Percentiles rank a stretch among this genome's conserved stretches.
Evolutionary conservation across 2,888 invertebrate genomes (phyloP).

Genomic region (Agrochola lychnidis): DNA sequence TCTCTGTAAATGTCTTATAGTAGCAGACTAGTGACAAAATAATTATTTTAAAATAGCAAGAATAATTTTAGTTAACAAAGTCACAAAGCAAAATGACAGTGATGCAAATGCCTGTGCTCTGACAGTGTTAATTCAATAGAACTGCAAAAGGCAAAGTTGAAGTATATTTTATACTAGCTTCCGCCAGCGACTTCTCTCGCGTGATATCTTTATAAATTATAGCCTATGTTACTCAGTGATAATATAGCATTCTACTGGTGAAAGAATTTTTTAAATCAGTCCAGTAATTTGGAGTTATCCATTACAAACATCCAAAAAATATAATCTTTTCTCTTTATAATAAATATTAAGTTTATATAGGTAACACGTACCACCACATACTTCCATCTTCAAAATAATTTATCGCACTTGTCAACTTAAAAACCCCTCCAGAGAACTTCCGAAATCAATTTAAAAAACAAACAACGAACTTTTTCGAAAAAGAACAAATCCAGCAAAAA

Average conservation of each 20-base stretch:
- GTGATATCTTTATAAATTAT: too few relatives aligned
- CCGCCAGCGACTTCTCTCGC: too few relatives aligned
- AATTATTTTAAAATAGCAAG: neutral
- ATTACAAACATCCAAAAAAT: too few relatives aligned
- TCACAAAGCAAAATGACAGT: neutral
- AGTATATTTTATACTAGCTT: neutral
- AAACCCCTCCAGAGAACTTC: constrained; percentile 31
- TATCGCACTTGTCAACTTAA: constrained; percentile 25
- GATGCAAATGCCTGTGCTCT: neutral
- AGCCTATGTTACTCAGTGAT: too few relatives aligned
- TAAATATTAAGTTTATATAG: neutral
- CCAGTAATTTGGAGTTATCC: too few relatives aligned
- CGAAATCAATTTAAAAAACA: constrained; percentile 50
- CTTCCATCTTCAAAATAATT: neutral
- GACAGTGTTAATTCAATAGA: neutral
- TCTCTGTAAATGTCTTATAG: neutral
- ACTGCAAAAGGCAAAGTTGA: neutral
- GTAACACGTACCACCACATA: neutral
- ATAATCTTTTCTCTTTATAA: too few relatives aligned
- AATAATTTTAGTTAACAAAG: neutral
- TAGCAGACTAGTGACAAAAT: neutral
- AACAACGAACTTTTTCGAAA: constrained; percentile 39
- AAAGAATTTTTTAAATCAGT: too few relatives aligned
- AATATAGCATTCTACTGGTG: too few relatives aligned
- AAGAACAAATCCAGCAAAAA: constrained; percentile 48